Conservation (phyloP, 2,888 invertebrate species). For the Sarcophaga subvicina region DNA sequence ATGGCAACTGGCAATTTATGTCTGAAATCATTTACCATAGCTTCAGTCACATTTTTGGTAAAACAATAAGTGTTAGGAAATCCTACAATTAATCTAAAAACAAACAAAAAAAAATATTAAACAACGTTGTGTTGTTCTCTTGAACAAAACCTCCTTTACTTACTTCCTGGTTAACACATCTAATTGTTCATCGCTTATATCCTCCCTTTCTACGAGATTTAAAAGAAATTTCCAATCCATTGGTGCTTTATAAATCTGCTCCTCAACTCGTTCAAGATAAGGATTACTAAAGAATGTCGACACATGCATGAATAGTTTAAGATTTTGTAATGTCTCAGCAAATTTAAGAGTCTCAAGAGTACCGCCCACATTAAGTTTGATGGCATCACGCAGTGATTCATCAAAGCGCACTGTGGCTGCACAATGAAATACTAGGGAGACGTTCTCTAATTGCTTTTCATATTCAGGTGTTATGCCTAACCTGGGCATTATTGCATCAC, state of each 20-base stretch:
- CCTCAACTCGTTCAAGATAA: slow-evolving; percentile 87
- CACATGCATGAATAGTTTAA: slow-evolving; percentile 88
- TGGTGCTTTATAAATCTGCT: slow-evolving; percentile 81
- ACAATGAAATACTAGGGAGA: slow-evolving; percentile 88
- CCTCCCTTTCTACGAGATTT: slow-evolving; percentile 70
- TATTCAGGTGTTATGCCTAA: slow-evolving; percentile 75
- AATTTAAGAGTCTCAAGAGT: slow-evolving; percentile 85
- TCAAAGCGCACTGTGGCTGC: slow-evolving; percentile 93
- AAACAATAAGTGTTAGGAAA: slow-evolving; percentile 95
- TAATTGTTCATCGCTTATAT: slow-evolving; percentile 69
- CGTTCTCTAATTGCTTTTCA: slow-evolving; percentile 80
- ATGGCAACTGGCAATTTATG: slow-evolving; percentile 88
- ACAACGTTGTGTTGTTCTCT: too few species aligned
- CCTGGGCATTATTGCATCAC: slow-evolving; percentile 73
- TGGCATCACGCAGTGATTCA: slow-evolving; percentile 86
- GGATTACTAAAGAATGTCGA: slow-evolving; percentile 95
- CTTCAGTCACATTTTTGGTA: slow-evolving; percentile 93
- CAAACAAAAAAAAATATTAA: too few species aligned
- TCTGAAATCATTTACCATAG: slow-evolving; percentile 87
- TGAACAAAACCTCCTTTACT: not conserved
- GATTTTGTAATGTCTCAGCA: slow-evolving; percentile 83
- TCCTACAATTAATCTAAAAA: slow-evolving; percentile 74
- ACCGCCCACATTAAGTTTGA: slow-evolving; percentile 85
- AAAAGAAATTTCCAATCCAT: slow-evolving; percentile 76
- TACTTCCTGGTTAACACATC: slow-evolving; percentile 76